Conservation (phyloP, 37 sponge, comb jelly and placozoan species). For the Cladorhizidae sp. region DNA sequence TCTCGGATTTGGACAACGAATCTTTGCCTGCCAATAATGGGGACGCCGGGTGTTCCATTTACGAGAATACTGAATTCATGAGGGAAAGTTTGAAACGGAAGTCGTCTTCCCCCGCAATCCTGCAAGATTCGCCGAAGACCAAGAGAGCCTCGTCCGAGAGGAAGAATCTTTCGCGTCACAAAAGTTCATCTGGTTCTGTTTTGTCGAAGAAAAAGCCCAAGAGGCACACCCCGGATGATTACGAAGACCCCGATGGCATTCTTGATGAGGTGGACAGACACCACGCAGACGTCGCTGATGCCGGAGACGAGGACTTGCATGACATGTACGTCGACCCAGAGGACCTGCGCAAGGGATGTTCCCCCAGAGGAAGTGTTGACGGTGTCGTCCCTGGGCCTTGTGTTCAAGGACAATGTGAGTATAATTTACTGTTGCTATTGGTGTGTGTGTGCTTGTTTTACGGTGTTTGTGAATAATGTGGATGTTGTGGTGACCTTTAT, state of each 20-base stretch:
- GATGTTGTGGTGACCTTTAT: too few relatives aligned
- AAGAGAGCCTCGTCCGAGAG: background rate
- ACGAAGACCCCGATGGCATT: slow-evolving; percentile 20
- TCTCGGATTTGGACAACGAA: background rate
- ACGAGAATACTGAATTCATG: slow-evolving; percentile 21
- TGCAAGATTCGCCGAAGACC: background rate
- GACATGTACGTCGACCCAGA: slow-evolving; percentile 17
- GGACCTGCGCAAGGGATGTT: background rate
- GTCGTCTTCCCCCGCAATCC: background rate
- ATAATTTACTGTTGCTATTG: too few relatives aligned
- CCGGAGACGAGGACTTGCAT: background rate
- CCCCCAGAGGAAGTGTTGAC: background rate
- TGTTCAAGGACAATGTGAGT: too few relatives aligned
- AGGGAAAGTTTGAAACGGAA: background rate
- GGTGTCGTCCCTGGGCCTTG: background rate
- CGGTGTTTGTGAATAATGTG: too few relatives aligned
- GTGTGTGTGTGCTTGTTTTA: too few relatives aligned
- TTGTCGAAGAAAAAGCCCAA: background rate
- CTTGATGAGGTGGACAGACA: background rate
- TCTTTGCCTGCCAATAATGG: background rate
- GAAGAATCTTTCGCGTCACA: background rate
- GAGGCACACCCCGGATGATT: slow-evolving; percentile 9
- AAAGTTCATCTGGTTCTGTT: background rate
- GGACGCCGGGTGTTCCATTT: background rate
- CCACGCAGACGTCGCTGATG: slow-evolving; percentile 8